phyloP scores from a whole-genome alignment of 1,140 invertebrate genomes.

The Centruroides sculpturatus region DNA sequence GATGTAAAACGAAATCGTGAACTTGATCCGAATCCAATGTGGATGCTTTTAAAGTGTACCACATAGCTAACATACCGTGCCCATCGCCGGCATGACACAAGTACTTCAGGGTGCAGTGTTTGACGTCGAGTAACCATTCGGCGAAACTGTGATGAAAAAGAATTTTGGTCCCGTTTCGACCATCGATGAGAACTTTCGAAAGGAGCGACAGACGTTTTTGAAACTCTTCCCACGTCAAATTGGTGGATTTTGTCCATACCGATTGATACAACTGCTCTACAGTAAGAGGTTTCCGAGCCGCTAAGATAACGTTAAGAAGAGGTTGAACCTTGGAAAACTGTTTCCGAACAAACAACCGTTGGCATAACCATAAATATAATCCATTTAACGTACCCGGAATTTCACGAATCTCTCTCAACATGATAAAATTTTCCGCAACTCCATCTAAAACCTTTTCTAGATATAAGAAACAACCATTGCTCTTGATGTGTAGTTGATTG shows the following conservation, averaged over 20 bases:
- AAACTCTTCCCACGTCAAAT: conserved; percentile 69
- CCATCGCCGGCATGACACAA: conserved; percentile 72
- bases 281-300: conserved; percentile 66
- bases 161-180: conserved; percentile 44
- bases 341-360: conserved; percentile 74
- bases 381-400: conserved; percentile 92
- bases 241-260: conserved; percentile 61
- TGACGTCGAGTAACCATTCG: conserved; percentile 87
- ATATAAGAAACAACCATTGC: conserved; percentile 89
- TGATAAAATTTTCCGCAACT: conserved; percentile 82
- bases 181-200: conserved; percentile 48
- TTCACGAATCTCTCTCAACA: conserved; percentile 63
- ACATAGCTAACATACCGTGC: conserved; percentile 75
- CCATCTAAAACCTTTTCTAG: conserved; percentile 84
- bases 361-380: conserved; percentile 86
- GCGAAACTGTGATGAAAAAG: conserved; percentile 84
- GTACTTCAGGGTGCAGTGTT: conserved; percentile 89
- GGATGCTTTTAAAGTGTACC: conserved; percentile 41
- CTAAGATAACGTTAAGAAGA: conserved; percentile 71
- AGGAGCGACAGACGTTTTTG: conserved; percentile 62
- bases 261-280: conserved; percentile 62
- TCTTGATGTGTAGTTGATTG: conserved; percentile 90
- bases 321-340: conserved; percentile 73
- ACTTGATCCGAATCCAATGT: conserved; percentile 37
- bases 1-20: conserved; percentile 40